Base-by-base conservation (phyloP, 2,888 invertebrate species). In the Sinotaia quadrata region DNA sequence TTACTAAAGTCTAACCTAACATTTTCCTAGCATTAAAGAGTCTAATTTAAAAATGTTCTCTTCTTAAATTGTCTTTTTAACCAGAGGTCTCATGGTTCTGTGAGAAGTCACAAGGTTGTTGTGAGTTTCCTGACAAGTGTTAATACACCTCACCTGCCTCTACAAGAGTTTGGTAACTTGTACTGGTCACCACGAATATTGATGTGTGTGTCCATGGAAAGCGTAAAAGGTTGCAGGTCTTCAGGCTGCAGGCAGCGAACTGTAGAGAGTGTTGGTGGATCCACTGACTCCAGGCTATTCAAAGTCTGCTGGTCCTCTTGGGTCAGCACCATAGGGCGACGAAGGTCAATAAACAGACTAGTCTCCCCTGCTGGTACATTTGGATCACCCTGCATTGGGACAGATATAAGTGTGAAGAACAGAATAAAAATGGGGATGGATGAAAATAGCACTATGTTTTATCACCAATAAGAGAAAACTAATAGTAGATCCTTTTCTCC, bases 321-420 rank as follows among this genome's bases (percentile, higher is more conserved):
- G 15, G 73, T 77, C 36, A 87, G 72, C 4, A 79, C 61, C 79
- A 87, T 79, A 5, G 84, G 81, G n/a, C 79, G 76, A 7, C 70
- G 72, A 29, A 85, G 68, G 72, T 85, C 80, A 10, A 74, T 81
- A 47, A 71, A 58, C 24, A 85, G 72, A 60, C 83, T 85, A 5
- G 81, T 66, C 63, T 85, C 75, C 18, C 81, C 81, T 21, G 85
- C 81, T 24, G 86, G 86, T 5, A 86, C 82, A 75, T 85, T 85
- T 0, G 82, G 83, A 73, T 87, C 86, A 33, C 86, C 86, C 86
- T 86, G 65, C 5, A 18, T 27, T 12, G 18, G 10, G 18, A 5
- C 15, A 33, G 44, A 4, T 15, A n/a, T 4, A 57, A 57, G 8
- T 41, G 41, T 41, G 18, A 41, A 41, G 18, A 41, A 8, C 8